These are phyloP conservation scores for Petrocephalus microphthalmus DNA, from an alignment of 2,113 vertebrate genomes.

Conservation along the genomic window DNA sequence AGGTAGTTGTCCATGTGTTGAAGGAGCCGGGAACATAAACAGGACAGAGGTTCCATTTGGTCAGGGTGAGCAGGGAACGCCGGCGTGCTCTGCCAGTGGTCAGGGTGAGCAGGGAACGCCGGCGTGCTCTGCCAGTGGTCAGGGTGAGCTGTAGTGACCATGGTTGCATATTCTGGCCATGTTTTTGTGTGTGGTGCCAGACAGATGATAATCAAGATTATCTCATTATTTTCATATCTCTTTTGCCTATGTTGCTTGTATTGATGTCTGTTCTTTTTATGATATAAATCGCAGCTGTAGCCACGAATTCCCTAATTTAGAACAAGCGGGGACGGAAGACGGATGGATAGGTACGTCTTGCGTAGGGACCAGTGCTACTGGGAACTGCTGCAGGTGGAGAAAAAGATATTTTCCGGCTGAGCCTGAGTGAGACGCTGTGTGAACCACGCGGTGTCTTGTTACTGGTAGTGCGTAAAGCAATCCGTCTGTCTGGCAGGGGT, in stretches of 20 bases:
- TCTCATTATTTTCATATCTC: neutral
- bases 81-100: neutral
- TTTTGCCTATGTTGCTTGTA: neutral
- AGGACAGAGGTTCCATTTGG: neutral
- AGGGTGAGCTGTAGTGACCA: neutral
- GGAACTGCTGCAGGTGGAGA: neutral
- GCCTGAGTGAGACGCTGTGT: neutral
- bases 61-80: neutral
- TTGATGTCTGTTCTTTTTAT: neutral
- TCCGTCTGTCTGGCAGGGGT: neutral
- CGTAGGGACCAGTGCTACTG: neutral
- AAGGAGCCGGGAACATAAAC: neutral
- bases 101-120: neutral
- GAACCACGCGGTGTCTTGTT: neutral
- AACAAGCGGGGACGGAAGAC: neutral
- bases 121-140: neutral
- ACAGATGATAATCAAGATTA: neutral
- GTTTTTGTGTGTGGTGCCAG: neutral
- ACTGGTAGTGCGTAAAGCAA: neutral
- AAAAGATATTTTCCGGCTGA: neutral
- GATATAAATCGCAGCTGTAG: neutral
- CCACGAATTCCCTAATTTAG: neutral
- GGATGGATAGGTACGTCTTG: neutral
- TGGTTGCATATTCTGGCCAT: neutral
- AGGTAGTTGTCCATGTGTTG: neutral